Evolutionary conservation across 2,113 vertebrate genomes (phyloP), one percentile per base, ranked within the genome.

Genomic region (Sturnus vulgaris): DNA sequence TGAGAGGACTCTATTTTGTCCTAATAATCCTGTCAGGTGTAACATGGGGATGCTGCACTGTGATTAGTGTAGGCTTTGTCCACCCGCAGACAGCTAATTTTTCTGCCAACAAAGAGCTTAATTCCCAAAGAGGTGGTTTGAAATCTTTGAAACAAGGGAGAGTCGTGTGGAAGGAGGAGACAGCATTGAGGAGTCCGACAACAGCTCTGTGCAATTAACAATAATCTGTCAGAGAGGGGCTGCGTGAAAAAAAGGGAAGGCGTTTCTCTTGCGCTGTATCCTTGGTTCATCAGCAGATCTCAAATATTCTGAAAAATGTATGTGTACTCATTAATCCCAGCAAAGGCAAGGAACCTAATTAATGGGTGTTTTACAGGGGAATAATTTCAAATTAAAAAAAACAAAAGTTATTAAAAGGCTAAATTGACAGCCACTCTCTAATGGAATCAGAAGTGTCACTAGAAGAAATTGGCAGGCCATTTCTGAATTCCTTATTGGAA

Each of bases 21-120:
- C 95, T 96, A 95, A 97, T 96, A 96, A 96, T 89, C 94, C 75
- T 95, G 95, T 92, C 91, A 93, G 96, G 82, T 95, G 90, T 95
- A 90, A 94, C 96, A 97, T 56, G 68, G 22, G 70, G 92, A 95
- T 93, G 96, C 71, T 92, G 95, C 73, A 53, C 20, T 3, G 40
- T 96, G 96, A 97, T 97, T 96, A 97, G 96, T 92, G 81, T 86
- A 88, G 76, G 82, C 44, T 93, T 91, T 96, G 98, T 96, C 89
- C 97, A 89, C 42, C 73, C 4, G 15, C 66, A 84, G 97, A 97
- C 94, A 97, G 97, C 92, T 98, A 97, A 97, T 97, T 97, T 98
- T 98, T 98, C 97, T 97, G 86, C 80, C 65, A 49, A 97, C 95
- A 96, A 97, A 98, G 83, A 96, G 75, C 66, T 87, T 92, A 96